Base-by-base conservation (phyloP, 2,113 vertebrate genomes). In the Dipodomys spectabilis region DNA sequence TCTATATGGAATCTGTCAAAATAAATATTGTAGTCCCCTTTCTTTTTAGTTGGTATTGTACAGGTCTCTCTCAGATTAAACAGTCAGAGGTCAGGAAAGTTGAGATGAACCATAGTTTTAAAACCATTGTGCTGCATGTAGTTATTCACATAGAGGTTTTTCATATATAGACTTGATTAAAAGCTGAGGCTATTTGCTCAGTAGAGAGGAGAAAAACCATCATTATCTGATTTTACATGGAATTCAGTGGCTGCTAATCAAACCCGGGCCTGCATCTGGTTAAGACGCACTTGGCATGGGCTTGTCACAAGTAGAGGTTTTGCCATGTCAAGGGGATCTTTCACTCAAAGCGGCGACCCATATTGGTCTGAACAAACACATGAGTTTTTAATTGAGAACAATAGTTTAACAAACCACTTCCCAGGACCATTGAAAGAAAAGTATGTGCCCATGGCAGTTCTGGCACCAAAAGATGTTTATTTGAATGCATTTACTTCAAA, bases 361-460 rank as follows among this genome's bases (percentile, higher is more conserved):
- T 98, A 98, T 98, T 98, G 97, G 97, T 96, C 97, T 98, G 98
- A 98, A 98, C 98, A 99, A 98, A 99, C 98, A 98, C 98, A 99
- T 98, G 98, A 98, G 98, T 98, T 99, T 99, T 98, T 99, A 98
- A 99, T 99, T 94, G 98, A 98, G 98, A 99, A 99, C 99, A 99
- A 99, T 99, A 98, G 98, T 97, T 98, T 98, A 98, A 98, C 97
- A 98, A 98, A 98, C 98, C 97, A 98, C 98, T 99, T 99, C 98
- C 98, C 98, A 98, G 98, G 98, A 98, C 98, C 96, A 98, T 97
- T 98, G 98, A 97, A 98, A 98, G 97, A 97, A 97, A 98, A 98
- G 94, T 98, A 98, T 98, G 97, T 97, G 98, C 98, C 98, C 96
- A 91, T 98, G 98, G 98, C 98, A 97, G 93, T 98, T 97, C 96